These are phyloP conservation scores for Rhyacichthys aspro DNA, from an alignment of 2,797 vertebrate species.

Conservation along the genomic window DNA sequence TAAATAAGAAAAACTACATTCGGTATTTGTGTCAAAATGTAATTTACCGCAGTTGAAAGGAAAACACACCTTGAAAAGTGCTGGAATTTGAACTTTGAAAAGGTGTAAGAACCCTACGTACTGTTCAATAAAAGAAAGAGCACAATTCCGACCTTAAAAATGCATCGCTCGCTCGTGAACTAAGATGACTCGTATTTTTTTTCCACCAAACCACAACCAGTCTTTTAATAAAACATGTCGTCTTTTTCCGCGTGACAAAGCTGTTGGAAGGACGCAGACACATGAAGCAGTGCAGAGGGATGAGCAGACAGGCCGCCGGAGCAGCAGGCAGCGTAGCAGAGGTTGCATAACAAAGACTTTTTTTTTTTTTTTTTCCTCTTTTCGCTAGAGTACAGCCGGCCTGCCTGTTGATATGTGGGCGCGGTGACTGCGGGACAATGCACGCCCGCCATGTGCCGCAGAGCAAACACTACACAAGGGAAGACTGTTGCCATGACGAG, in stretches of 20 bases:
- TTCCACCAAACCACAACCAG: conserved; percentile 34
- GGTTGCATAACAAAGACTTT: conserved; percentile 79
- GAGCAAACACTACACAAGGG: conserved; percentile 71
- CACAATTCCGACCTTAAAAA: conserved; percentile 1
- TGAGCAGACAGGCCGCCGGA: conserved; percentile 52
- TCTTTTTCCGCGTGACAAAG: conserved; percentile 40
- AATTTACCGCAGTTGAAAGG: no score
- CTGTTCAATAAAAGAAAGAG: no score
- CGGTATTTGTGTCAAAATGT: no score
- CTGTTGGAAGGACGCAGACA: conserved; percentile 39
- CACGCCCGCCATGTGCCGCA: conserved; percentile 63
- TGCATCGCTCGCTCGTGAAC: conserved; percentile 17
- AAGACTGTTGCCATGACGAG: conserved; percentile 77
- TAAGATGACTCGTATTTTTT: conserved; percentile 29
- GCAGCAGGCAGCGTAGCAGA: conserved; percentile 70
- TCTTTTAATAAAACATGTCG: conserved; percentile 39
- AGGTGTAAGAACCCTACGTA: no score
- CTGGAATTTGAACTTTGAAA: no score
- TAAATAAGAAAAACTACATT: no score
- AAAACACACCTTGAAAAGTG: no score
- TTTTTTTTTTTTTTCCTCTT: no score
- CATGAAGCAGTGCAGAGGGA: conserved; percentile 38
- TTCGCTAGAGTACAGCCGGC: conserved; percentile 67
- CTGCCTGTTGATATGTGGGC: conserved; percentile 80
- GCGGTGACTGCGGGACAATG: conserved; percentile 76